Base-by-base conservation (phyloP, 92 coral and sea anemone genomes). In the Paramuricea clavata region DNA sequence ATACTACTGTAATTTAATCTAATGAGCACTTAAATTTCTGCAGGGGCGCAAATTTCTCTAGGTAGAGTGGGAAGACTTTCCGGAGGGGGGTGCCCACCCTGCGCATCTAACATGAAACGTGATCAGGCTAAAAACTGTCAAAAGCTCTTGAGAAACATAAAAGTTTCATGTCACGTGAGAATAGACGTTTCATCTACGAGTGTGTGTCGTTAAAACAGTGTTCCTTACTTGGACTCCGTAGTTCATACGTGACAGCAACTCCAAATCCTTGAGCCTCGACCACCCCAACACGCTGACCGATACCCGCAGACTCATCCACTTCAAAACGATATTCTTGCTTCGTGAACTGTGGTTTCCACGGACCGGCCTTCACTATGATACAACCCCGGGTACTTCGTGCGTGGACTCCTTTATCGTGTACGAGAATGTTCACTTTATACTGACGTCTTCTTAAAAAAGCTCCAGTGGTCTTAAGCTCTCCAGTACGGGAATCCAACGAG, bases 211-310 rank as follows among this genome's bases (percentile, higher is more conserved):
- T n/a, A n/a, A n/a, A n/a, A n/a, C n/a, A n/a, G n/a, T n/a, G n/a
- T n/a, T n/a, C 47, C 95, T 81, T 49, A 97, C 99, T 98, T 67
- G 90, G 90, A 0, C 85, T 77, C 27, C 17, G 44, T 23, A 97
- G 89, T 52, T 88, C 77, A 83, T 91, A 97, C 22, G 91, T 86
- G 44, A 97, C 47, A 23, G 60, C 67, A 4, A 91, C 92, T 0
- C 99, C 99, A 34, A 82, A 97, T 77, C 99, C 91, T 13, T 84
- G 87, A 2, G 98, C 99, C 67, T 61, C 61, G 25, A 97, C 92
- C 5, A 67, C 77, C 2, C 98, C 99, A 47, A 97, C 84, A 5
- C 85, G 81, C 28, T 87, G 78, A 47, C 98, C 98, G 36, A 89
- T 77, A 80, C 78, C 91, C 12, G 95, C 91, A 74, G 94, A 92